These are phyloP conservation scores for Stegodyphus mimosarum DNA, from an alignment of 1,140 invertebrate genomes.

Conservation along the genomic window DNA sequence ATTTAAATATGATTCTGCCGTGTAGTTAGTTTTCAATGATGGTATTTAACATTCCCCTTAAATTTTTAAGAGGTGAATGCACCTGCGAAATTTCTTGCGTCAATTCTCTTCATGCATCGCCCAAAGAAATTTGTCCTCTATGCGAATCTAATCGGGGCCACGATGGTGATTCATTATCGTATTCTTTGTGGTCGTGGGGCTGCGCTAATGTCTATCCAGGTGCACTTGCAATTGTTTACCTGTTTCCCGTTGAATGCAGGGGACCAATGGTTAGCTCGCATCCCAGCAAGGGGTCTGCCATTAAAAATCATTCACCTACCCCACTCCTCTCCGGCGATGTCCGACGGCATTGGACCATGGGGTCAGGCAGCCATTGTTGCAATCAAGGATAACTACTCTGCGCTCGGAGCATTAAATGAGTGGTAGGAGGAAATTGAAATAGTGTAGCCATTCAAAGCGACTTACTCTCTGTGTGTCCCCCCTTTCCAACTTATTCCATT, in stretches of 20 bases:
- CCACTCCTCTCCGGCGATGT: background rate
- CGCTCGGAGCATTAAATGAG: constrained; percentile 33
- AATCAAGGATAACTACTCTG: constrained; percentile 41
- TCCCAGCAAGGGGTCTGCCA: constrained; percentile 15
- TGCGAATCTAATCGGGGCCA: too few species aligned
- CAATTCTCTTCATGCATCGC: too few species aligned
- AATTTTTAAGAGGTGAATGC: too few species aligned
- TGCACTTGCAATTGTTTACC: constrained; percentile 34
- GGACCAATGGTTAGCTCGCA: constrained; percentile 1
- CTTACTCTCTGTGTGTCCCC: background rate
- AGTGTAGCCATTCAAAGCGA: background rate
- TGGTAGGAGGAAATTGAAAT: constrained; percentile 42
- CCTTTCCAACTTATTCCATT: background rate
- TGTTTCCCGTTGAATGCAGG: constrained; percentile 9
- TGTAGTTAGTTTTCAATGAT: too few species aligned
- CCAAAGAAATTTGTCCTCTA: too few species aligned
- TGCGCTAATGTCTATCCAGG: background rate
- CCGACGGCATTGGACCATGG: background rate
- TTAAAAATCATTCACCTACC: constrained; percentile 16
- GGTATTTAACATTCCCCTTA: too few species aligned
- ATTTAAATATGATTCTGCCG: too few species aligned
- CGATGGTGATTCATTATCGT: too few species aligned
- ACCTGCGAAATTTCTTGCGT: too few species aligned
- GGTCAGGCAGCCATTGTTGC: constrained; percentile 16
- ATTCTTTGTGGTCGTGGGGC: too few species aligned